Evolutionary conservation across 1,140 invertebrate genomes (phyloP).

Genomic region (Neodiprion virginianus): DNA sequence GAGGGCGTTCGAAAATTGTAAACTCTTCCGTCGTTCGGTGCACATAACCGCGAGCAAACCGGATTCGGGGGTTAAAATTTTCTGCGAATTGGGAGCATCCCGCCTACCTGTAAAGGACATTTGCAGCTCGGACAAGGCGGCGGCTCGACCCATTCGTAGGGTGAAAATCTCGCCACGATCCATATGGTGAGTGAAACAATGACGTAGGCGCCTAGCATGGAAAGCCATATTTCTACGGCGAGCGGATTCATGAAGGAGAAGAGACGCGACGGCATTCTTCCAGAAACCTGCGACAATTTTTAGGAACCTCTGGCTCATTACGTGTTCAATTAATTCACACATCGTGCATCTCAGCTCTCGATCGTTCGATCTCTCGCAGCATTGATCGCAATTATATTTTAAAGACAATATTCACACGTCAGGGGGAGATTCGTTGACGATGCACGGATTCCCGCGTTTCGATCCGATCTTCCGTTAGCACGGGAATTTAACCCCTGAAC

Average conservation of each 20-base stretch:
- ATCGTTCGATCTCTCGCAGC: constrained; percentile 17
- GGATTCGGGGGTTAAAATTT: background rate
- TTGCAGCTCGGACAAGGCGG: constrained; percentile 64
- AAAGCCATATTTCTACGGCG: constrained; percentile 75
- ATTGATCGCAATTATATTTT: no score
- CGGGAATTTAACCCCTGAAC: no score
- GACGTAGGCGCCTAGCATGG: constrained; percentile 70
- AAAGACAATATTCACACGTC: no score
- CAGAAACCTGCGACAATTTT: constrained; percentile 63
- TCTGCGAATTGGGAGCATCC: constrained; percentile 26
- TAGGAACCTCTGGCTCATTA: constrained; percentile 33
- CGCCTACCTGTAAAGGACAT: constrained; percentile 57
- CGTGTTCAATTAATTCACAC: background rate
- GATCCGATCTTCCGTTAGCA: no score
- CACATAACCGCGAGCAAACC: background rate
- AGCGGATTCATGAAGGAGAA: constrained; percentile 77
- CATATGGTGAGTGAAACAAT: constrained; percentile 76
- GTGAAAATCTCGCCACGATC: constrained; percentile 73
- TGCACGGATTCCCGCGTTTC: no score
- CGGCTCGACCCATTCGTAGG: constrained; percentile 74
- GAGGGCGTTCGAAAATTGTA: background rate
- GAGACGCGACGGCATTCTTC: constrained; percentile 66
- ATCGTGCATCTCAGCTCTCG: background rate
- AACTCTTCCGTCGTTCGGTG: no score
- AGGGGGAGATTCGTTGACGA: no score